Evolutionary conservation across 2,888 invertebrate genomes (phyloP).

Genomic region (Acleris cristana): DNA sequence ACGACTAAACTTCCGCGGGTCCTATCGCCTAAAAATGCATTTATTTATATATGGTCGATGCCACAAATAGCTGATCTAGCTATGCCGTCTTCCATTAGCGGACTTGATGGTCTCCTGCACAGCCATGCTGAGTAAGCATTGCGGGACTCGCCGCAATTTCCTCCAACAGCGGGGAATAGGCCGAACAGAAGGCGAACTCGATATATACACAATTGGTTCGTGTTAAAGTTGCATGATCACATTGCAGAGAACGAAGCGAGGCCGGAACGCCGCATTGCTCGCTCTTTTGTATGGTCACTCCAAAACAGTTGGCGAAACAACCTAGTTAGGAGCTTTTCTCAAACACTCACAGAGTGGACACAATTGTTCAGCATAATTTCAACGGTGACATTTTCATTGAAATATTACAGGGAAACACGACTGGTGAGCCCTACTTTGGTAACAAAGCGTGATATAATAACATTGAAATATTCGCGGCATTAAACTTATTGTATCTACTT

Average conservation of each 20-base stretch:
- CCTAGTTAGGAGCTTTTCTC: conserved; percentile 19
- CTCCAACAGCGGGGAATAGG: conserved; percentile 52
- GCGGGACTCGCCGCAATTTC: conserved; percentile 72
- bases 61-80: conserved; percentile 2
- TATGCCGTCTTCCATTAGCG: conserved; percentile 28
- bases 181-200: conserved; percentile 41
- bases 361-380: conserved; percentile 4
- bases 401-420: conserved; percentile 3
- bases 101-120: conserved; percentile 51
- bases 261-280: conserved; percentile 56
- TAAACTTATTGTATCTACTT: conserved; percentile 11
- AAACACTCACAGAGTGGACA: background rate
- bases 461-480: conserved; percentile 16
- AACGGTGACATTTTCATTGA: conserved; percentile 12
- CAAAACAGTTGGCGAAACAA: conserved; percentile 25
- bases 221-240: conserved; percentile 77
- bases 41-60: background rate
- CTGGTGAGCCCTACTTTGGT: background rate
- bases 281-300: conserved; percentile 45
- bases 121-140: conserved; percentile 73
- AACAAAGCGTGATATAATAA: conserved; percentile 17
- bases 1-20: too few species aligned
- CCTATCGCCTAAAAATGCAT: too few species aligned
- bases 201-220: conserved; percentile 68
- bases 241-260: conserved; percentile 71